Base-by-base conservation (phyloP, 2,797 vertebrate genomes). In the Atherinosoma microstoma region DNA sequence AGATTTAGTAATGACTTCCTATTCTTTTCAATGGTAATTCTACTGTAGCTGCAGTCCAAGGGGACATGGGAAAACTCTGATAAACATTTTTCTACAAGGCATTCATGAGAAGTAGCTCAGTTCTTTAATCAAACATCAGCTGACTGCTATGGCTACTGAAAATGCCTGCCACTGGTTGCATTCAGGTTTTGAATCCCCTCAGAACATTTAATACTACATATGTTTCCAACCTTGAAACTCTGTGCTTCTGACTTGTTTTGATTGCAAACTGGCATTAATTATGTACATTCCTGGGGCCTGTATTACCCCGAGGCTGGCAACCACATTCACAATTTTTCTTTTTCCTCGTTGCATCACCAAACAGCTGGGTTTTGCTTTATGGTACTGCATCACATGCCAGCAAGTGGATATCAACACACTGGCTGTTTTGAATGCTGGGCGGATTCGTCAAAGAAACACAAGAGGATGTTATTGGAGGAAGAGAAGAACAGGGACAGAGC, bases 1-100 rank as follows among this genome's bases (percentile, higher is more conserved):
- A 84, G 84, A 90, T 90, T 86, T 79, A 91, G 68, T 84, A 74
- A 87, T 75, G 64, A 79, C 86, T 91, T 92, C 82, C 84, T 64
- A 62, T 54, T 61, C 63, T 67, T 78, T 83, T 89, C 76, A 84
- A 79, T 76, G 62, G 81, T 36, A 84, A 89, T 85, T 90, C 79
- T 85, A 35, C 82, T 65, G 70, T 49, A 75, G 77, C 68, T 84
- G 61, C 62, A 62, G 64, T 82, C 57, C 62, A 60, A 63, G 64
- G 67, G 70, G 78, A 73, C 87, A 81, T 80, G 79, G 73, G 79
- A 81, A 86, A 75, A 79, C n/a, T 76, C 56, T 68, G 79, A 69
- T 54, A 71, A 81, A 77, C 35, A 34, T 75, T 57, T 49, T 72
- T 79, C 30, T 72, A 15, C 30, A 56, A 72, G 63, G 81, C 72